Evolutionary conservation across 2,113 vertebrate genomes (phyloP), one percentile per base, ranked within the genome.

Genomic region (Cochlearius cochlearius): DNA sequence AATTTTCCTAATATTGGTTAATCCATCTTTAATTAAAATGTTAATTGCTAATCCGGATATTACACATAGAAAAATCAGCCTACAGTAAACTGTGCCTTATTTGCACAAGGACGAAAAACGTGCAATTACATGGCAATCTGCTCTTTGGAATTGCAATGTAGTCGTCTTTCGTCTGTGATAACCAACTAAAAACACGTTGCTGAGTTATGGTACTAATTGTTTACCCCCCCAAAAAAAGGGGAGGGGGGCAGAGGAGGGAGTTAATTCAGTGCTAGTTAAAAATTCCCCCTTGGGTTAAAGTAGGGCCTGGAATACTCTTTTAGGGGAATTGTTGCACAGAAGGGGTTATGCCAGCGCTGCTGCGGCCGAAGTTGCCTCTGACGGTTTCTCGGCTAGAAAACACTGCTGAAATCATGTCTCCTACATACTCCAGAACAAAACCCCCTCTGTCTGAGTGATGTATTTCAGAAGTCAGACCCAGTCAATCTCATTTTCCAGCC

Each of bases 21-120:
- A 96, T 94, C 47, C 52, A 60, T 85, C 76, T 97, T 97, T 97
- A 93, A 96, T 96, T 96, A 97, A 97, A 97, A 94, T 96, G 80
- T 96, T 96, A 97, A 97, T 97, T 97, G 50, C 52, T 91, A 93
- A 92, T 95, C 52, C 72, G 94, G 88, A 91, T 84, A 86, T 45
- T 95, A 75, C 86, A 63, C 73, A n/a, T 67, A 88, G 69, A 69
- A 81, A 78, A 94, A 86, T 21, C 72, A 58, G 56, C 69, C 80
- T 88, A 38, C 36, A 89, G 82, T 72, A 89, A 86, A 80, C 76
- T 62, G 34, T 66, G 84, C 50, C 38, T 91, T 96, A 80, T 94
- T 93, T 95, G 88, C 36, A 88, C 9, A 68, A 74, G 92, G 29
- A 83, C 4, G 13, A 91, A 67, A 49, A 12, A 5, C 3, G 2